Evolutionary conservation across 2,888 invertebrate genomes (phyloP), one percentile per base, ranked within the genome.

Genomic region (Drosophila limbata): DNA sequence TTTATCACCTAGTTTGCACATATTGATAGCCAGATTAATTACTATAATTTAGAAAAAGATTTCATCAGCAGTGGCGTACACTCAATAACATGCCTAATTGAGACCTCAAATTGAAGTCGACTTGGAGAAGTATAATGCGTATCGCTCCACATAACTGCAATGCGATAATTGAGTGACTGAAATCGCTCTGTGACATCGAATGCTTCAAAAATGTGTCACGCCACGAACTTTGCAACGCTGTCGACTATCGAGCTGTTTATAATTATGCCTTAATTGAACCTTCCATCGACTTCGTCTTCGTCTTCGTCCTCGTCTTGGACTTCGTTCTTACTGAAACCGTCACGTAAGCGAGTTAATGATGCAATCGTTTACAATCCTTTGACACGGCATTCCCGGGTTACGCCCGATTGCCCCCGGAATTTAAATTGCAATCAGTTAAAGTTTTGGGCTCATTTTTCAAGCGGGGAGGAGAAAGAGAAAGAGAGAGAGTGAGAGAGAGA

Each of bases 301-400:
- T n/a, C 42, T 15, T 28, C 63, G 17, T 44, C 33, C n/a, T 8
- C 51, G 17, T 39, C 55, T 39, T 48, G 44, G 60, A 48, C 61
- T 48, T 50, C 52, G 31, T 51, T 9, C 33, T 31, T 44, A 37
- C 28, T 45, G 19, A 37, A 44, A 44, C 67, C 48, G 57, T 52
- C 79, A 79, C 83, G 85, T 79, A 69, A 77, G 82, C 71, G 74
- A 84, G 73, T 81, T 84, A 87, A 87, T 86, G 87, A 84, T 87
- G 84, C 73, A 81, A 84, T 81, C 82, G 84, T 44, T 77, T 81
- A 76, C 73, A 73, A 64, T 62, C 76, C 81, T 83, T 83, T 84
- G 87, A 84, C 87, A 78, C 72, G 83, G 50, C 78, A 84, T 68
- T 28, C 52, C 48, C 40, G 31, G 57, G 40, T 21, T 39, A 45